Evolutionary conservation across 1,140 invertebrate genomes (phyloP), one percentile per base, ranked within the genome.

Genomic region (Aphis gossypii): DNA sequence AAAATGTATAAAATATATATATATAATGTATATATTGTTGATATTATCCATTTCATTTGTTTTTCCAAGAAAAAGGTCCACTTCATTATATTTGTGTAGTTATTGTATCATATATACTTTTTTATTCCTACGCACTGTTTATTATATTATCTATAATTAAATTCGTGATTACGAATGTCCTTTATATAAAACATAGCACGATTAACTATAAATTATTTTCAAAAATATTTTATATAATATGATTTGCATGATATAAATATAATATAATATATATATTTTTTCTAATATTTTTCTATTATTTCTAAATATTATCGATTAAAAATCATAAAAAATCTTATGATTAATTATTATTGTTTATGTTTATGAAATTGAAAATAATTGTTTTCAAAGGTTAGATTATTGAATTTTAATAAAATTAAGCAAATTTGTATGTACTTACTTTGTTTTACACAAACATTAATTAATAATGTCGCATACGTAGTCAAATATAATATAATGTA

Each of bases 311-410:
- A 76, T n/a, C 5, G 60, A n/a, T 68, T n/a, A n/a, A 35, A 76
- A 30, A n/a, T n/a, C 4, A 0, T 76, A 5, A 20, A 18, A 14
- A n/a, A n/a, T 0, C 18, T n/a, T 18, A 18, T n/a, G 4, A n/a
- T 76, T 6, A n/a, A n/a, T n/a, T 9, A 14, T 14, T 23, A 54
- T 54, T 56, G 4, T 60, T 25, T 11, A 25, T 30, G 25, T 25
- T 56, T 30, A 60, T 3, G 25, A 60, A 7, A 60, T 2, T 30
- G 0, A 56, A 56, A 2, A 2, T 30, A 2, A 2, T 30, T 60
- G 2, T 68, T 68, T n/a, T 30, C 7, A 11, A 30, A 11, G 56
- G 25, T 60, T 76, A n/a, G 14, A 1, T 76, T 76, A 1, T 18
- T 5, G 14, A 20, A n/a, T 76, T 76, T 60, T 30, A n/a, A n/a